phyloP scores from a whole-genome alignment of 2,888 invertebrate species.

The Auanema freiburgensis region DNA sequence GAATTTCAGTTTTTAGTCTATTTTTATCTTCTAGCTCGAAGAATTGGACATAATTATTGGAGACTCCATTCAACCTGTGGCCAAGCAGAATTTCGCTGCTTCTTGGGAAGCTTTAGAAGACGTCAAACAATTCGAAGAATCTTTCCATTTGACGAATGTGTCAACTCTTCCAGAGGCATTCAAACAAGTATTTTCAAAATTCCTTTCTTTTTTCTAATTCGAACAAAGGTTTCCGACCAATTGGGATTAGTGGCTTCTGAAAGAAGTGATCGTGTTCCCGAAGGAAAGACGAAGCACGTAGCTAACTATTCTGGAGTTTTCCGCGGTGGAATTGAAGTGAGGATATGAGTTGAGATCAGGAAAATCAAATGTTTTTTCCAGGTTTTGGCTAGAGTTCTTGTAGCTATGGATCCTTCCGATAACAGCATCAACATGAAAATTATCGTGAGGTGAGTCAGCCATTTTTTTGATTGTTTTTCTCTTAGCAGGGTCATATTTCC shows the following conservation, averaged over 20 bases:
- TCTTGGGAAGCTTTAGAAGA: conserved; percentile 75
- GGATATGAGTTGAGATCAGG: not conserved
- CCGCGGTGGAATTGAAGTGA: conserved; percentile 74
- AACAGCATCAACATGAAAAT: conserved; percentile 58
- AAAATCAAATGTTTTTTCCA: conserved; percentile 13
- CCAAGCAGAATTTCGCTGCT: conserved; percentile 78
- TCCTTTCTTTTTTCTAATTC: not conserved
- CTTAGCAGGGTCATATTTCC: not conserved
- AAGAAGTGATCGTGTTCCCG: conserved; percentile 79
- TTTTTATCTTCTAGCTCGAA: conserved; percentile 73
- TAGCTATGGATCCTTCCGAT: conserved; percentile 58
- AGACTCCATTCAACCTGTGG: conserved; percentile 81
- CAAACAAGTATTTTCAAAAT: conserved; percentile 31
- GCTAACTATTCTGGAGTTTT: conserved; percentile 83
- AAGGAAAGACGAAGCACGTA: conserved; percentile 81
- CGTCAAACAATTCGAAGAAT: conserved; percentile 76
- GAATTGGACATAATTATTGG: conserved; percentile 83
- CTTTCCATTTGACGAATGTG: conserved; percentile 83
- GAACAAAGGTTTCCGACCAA: conserved; percentile 71
- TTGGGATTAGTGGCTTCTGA: conserved; percentile 84
- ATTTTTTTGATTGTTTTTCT: not conserved
- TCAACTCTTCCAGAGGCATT: conserved; percentile 71
- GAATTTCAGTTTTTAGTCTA: conserved; percentile 11
- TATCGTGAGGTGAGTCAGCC: conserved; percentile 46
- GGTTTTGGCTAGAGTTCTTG: conserved; percentile 52